Conservation (phyloP, 2,888 invertebrate species). For the Trichogramma dendrolimi region DNA sequence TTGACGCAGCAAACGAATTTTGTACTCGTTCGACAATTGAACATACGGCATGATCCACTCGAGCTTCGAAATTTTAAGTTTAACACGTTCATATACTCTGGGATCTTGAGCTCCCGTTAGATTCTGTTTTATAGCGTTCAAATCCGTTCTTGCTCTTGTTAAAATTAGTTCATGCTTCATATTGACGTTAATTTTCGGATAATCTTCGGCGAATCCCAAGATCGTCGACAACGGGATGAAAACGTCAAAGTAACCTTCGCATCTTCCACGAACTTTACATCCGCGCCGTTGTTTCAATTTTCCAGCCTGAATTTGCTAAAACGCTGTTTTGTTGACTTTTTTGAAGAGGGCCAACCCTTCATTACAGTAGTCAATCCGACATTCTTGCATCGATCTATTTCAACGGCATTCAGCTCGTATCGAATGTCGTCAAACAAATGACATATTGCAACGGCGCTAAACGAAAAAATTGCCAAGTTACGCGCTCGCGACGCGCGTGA, state of each 20-base stretch:
- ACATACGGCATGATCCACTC: conserved; percentile 31
- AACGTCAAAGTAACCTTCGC: conserved; percentile 37
- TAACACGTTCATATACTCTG: conserved; percentile 30
- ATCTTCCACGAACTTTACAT: conserved; percentile 19
- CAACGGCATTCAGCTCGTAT: conserved; percentile 42
- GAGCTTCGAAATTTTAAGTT: conserved; percentile 32
- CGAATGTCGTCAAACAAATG: conserved; percentile 41
- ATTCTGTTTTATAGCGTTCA: conserved; percentile 39
- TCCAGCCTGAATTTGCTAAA: too few species aligned
- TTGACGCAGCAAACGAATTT: too few species aligned
- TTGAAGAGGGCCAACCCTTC: conserved; percentile 1
- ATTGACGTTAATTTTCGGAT: conserved; percentile 13
- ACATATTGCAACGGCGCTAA: conserved; percentile 33
- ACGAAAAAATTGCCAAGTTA: too few species aligned
- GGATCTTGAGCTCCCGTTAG: too few species aligned
- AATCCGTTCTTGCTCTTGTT: conserved; percentile 37
- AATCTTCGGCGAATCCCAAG: conserved; percentile 23
- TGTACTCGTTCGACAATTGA: conserved; percentile 14
- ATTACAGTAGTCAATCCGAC: conserved; percentile 38
- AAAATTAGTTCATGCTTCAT: conserved; percentile 34
- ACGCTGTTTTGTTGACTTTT: too few species aligned
- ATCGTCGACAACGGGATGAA: conserved; percentile 41
- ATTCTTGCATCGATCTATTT: conserved; percentile 39
- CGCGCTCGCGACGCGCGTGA: too few species aligned
- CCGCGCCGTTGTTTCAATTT: too few species aligned